A percentile compares a stretch with the other conserved stretches of the same genome.
Evolutionary conservation across 2,888 invertebrate genomes (phyloP).

Genomic region (Falcaria lacertinaria): DNA sequence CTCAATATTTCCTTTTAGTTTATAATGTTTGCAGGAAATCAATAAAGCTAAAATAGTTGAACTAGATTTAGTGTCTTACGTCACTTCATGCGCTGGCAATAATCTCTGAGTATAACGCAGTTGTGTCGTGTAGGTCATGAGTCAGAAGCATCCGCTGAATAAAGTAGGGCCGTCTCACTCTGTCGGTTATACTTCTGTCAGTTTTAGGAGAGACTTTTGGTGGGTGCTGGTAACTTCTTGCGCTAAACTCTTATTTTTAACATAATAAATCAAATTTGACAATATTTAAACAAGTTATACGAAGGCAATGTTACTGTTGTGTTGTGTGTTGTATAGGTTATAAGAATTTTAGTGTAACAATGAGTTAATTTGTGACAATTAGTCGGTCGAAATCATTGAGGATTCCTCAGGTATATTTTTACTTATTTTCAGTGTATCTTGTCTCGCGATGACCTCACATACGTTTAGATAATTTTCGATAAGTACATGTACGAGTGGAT

Average conservation of each 20-base stretch:
- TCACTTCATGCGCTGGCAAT: conserved; percentile 61
- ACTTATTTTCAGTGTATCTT: conserved; percentile 17
- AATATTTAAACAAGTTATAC: conserved; percentile 8
- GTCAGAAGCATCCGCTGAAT: conserved; percentile 2
- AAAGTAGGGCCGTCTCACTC: conserved; percentile 18
- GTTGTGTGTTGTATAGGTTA: conserved; percentile 29
- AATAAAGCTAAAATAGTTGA: conserved; percentile 1
- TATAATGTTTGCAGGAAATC: conserved; percentile 3
- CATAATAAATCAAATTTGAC: conserved; percentile 17
- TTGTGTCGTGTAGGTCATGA: conserved; percentile 28
- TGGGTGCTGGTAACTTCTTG: conserved; percentile 29
- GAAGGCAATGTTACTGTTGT: conserved; percentile 21
- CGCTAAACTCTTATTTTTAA: conserved; percentile 14
- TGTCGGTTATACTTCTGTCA: conserved; percentile 35
- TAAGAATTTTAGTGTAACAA: conserved; percentile 2
- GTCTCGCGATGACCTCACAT: conserved; percentile 45
- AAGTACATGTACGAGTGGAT: not conserved
- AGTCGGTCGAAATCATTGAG: conserved; percentile 5
- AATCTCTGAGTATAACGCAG: conserved; percentile 36
- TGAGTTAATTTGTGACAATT: not conserved
- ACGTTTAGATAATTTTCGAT: conserved; percentile 20
- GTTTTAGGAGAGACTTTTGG: conserved; percentile 43
- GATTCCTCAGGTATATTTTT: conserved; percentile 10
- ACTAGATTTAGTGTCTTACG: conserved; percentile 37
- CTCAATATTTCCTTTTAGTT: no score